Conservation (phyloP, 2,113 vertebrate genomes). For the Phodopus roborovskii region DNA sequence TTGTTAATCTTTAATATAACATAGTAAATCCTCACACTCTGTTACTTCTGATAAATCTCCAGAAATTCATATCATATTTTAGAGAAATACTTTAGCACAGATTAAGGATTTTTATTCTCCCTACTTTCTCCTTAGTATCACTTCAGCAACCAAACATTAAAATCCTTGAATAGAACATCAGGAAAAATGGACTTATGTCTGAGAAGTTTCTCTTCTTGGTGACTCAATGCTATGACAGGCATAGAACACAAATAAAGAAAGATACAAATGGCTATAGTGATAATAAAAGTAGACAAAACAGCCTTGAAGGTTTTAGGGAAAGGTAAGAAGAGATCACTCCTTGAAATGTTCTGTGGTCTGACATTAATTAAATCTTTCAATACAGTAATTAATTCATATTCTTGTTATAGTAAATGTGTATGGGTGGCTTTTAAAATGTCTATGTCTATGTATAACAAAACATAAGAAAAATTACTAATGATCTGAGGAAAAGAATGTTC, state of each 20-base stretch:
- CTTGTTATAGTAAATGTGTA: background rate
- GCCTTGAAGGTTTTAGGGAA: background rate
- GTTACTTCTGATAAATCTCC: background rate
- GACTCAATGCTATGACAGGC: background rate
- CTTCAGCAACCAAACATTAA: background rate
- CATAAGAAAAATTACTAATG: slow-evolving; percentile 8
- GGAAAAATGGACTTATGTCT: background rate
- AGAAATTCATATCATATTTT: background rate
- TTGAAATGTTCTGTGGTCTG: background rate
- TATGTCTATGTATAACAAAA: background rate
- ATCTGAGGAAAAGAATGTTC: background rate
- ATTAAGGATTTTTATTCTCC: background rate
- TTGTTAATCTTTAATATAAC: background rate
- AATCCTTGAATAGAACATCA: background rate
- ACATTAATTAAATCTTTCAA: background rate
- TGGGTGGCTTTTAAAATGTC: background rate
- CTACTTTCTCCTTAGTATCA: background rate
- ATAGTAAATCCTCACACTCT: too few species aligned
- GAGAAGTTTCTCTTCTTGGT: background rate
- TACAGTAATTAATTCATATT: background rate
- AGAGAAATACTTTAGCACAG: background rate
- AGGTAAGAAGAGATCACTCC: background rate
- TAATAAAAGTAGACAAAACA: background rate
- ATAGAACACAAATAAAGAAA: background rate
- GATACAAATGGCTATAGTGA: background rate